These are phyloP conservation scores for Rhinoderma darwinii DNA, from an alignment of 2,113 vertebrate genomes.

Conservation along the genomic window DNA sequence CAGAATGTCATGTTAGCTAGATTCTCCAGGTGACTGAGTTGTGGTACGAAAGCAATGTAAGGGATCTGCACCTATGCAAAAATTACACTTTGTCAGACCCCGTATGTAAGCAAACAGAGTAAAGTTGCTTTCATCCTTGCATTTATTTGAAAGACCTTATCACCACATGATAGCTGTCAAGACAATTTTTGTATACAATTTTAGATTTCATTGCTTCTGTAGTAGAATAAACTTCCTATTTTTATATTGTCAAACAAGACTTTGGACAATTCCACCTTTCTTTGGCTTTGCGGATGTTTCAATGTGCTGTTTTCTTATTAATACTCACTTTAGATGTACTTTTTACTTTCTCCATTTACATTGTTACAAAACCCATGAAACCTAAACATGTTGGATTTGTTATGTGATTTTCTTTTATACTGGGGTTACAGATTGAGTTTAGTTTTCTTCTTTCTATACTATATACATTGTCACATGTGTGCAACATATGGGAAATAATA, in stretches of 20 bases:
- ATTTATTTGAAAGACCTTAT: background rate
- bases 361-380: background rate
- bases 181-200: background rate
- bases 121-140: no score
- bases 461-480: constrained; percentile 52
- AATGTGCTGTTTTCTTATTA: background rate
- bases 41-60: background rate
- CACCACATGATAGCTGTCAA: background rate
- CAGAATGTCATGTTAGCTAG: background rate
- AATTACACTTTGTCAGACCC: background rate
- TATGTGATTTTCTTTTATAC: constrained; percentile 13
- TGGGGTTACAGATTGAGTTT: background rate
- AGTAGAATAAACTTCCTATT: constrained; percentile 21
- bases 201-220: background rate
- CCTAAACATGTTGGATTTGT: background rate
- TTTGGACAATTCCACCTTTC: background rate
- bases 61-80: background rate
- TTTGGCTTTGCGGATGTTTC: constrained; percentile 3
- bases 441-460: background rate
- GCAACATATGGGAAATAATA: constrained; percentile 47
- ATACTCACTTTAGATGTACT: constrained; percentile 8
- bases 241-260: background rate
- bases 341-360: constrained; percentile 18
- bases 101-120: background rate
- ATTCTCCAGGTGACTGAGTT: background rate